phyloP scores from a whole-genome alignment of 2,797 vertebrate species.

The Tragelaphus eurycerus region DNA sequence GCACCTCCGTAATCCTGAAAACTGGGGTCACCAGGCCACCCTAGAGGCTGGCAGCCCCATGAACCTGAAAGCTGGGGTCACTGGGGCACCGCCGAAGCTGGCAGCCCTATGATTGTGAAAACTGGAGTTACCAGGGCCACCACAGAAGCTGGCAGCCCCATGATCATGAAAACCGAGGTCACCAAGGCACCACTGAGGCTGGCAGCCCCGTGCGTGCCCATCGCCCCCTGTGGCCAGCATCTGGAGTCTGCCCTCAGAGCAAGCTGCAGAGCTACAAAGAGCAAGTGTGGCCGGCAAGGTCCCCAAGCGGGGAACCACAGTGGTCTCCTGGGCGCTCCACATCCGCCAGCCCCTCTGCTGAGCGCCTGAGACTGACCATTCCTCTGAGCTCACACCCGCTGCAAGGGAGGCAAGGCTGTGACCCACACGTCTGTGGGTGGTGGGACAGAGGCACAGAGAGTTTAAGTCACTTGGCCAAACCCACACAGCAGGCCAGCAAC shows the following conservation, averaged over 20 bases:
- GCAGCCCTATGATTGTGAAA: neutral
- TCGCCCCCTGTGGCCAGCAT: neutral
- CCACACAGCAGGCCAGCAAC: neutral
- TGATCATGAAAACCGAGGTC: neutral
- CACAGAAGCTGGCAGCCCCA: neutral
- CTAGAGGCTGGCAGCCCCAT: neutral
- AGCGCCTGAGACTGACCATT: neutral
- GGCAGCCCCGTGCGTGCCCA: accelerated
- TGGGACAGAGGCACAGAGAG: neutral
- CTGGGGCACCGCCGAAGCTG: neutral
- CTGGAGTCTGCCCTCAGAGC: neutral
- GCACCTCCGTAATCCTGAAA: neutral
- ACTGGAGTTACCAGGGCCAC: neutral
- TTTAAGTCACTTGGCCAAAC: neutral
- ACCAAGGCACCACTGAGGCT: neutral
- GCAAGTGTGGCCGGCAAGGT: neutral
- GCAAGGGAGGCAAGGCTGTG: neutral
- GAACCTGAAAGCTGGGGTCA: neutral
- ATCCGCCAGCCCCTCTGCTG: neutral
- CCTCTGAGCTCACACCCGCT: neutral
- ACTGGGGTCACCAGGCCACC: neutral
- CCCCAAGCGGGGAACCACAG: neutral
- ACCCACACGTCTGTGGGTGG: neutral
- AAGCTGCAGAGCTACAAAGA: neutral
- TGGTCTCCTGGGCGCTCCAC: neutral